Evolutionary conservation across 2,888 invertebrate species (phyloP), one percentile per base, ranked within the genome.

Genomic region (Gymnocheta viridis): DNA sequence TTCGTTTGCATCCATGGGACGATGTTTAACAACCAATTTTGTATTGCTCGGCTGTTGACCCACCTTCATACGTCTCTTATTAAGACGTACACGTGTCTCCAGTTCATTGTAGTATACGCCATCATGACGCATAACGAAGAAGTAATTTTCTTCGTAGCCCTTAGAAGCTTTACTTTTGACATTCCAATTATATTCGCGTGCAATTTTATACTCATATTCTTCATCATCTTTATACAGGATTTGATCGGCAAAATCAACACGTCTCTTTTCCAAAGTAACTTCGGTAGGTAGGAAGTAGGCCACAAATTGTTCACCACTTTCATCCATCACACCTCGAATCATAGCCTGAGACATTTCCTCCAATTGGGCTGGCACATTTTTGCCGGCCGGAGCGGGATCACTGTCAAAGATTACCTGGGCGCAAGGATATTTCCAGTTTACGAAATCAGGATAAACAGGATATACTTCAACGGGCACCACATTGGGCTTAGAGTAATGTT

Each of bases 321-420:
- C 98, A 90, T 99, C 99, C 96, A 98, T 98, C 91, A 99, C 99
- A 95, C 99, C 99, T 91, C 98, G 95, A 93, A 99, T 99, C 98
- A 99, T 98, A 88, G 99, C 99, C 92, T 99, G 98, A 32, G 98
- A 98, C 98, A 99, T 99, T 91, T 98, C 98, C 91, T 99, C 98
- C 88, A 97, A 95, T 90, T 98, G 98, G 9, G 96, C 96, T 29
- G 97, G 96, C 60, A 96, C 95, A 88, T 96, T 95, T 89, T 96
- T 96, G 80, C 97, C 98, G 51, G 95, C 93, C 0, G 98, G 98
- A 6, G 99, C 98, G 10, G 99, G 99, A 93, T 99, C 99, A 0
- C 98, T 97, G 91, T 99, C 99, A 91, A 99, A 99, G 89, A 99
- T 98, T 86, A 99, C 99, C 92, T 97, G 97, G 60, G 99, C 99